These are phyloP conservation scores for Antheraea assamensis DNA, from an alignment of 2,888 invertebrate species.

Conservation along the genomic window DNA sequence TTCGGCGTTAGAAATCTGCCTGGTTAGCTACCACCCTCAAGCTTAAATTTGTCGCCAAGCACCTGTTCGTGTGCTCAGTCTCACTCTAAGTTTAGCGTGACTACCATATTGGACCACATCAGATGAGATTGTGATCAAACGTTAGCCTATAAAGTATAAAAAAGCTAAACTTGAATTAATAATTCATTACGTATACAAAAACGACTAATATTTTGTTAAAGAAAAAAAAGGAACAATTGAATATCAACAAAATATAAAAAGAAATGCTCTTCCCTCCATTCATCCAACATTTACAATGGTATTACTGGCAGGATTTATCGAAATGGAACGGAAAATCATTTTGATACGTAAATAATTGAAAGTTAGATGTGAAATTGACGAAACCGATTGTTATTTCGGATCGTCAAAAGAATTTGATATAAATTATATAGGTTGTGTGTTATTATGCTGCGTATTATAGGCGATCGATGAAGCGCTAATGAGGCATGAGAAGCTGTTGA, in stretches of 20 bases:
- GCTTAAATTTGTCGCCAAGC: no score
- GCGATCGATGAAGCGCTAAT: conserved; percentile 69
- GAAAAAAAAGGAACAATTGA: conserved; percentile 37
- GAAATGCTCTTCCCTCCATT: conserved; percentile 42
- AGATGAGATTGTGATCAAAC: no score
- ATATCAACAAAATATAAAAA: conserved; percentile 44
- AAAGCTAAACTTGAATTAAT: background rate
- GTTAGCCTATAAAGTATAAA: no score
- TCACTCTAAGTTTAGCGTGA: no score
- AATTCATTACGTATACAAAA: background rate
- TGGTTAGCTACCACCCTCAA: no score
- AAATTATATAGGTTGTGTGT: conserved; percentile 26
- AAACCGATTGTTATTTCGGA: conserved; percentile 45
- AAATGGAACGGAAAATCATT: conserved; percentile 61
- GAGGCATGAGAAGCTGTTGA: conserved; percentile 57
- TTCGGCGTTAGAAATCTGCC: no score
- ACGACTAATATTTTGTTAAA: background rate
- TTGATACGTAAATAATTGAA: conserved; percentile 65
- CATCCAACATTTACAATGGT: conserved; percentile 52
- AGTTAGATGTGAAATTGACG: conserved; percentile 53
- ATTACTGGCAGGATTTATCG: conserved; percentile 54
- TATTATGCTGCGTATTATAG: conserved; percentile 26
- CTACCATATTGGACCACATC: no score
- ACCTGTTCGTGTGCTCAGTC: no score
- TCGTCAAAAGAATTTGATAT: conserved; percentile 28